Conservation (phyloP, 2,888 invertebrate genomes). For the Ecliptopera silaceata region DNA sequence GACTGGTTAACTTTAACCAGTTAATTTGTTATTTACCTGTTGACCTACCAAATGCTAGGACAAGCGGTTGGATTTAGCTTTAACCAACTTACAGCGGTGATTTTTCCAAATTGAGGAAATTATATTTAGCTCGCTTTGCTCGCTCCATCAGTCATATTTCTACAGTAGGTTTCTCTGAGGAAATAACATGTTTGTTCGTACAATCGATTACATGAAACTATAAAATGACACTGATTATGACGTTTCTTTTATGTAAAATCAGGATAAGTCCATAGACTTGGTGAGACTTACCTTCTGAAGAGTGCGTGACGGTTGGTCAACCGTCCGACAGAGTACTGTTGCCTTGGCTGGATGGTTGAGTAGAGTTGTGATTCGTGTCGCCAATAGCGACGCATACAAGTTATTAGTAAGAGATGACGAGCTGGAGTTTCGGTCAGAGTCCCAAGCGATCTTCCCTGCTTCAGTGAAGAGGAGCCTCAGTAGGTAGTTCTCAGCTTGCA, state of each 20-base stretch:
- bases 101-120: too few species aligned
- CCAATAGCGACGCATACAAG: conserved; percentile 86
- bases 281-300: conserved; percentile 81
- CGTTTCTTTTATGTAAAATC: background rate
- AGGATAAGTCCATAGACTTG: background rate
- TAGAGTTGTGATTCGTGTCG: conserved; percentile 85
- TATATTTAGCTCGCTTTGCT: too few species aligned
- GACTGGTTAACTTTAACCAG: too few species aligned
- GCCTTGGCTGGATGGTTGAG: conserved; percentile 93
- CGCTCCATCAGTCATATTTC: too few species aligned
- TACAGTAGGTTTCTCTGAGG: too few species aligned
- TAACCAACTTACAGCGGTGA: too few species aligned
- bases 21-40: too few species aligned
- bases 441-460: conserved; percentile 90
- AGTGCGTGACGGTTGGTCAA: conserved; percentile 90
- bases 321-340: conserved; percentile 93
- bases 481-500: conserved; percentile 98
- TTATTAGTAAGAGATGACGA: conserved; percentile 87
- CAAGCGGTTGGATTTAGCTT: too few species aligned
- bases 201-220: too few species aligned
- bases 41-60: too few species aligned
- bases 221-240: too few species aligned
- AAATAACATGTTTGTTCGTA: too few species aligned
- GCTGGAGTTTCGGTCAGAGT: conserved; percentile 82
- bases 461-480: conserved; percentile 94